Evolutionary conservation across 2,888 invertebrate genomes (phyloP).

Genomic region (Pterobdella sp.): DNA sequence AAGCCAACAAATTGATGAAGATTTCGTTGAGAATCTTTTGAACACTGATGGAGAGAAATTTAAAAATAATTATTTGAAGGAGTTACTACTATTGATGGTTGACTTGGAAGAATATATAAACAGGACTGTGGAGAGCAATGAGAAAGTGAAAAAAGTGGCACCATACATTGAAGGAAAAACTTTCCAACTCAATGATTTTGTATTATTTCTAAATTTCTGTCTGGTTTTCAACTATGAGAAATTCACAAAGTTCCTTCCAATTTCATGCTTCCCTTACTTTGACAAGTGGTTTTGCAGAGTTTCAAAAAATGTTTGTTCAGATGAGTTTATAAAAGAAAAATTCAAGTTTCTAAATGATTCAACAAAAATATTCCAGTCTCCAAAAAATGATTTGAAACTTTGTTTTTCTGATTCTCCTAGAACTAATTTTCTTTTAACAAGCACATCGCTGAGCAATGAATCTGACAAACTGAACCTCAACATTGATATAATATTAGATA

Average conservation of each 20-base stretch:
- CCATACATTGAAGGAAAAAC: conserved; percentile 15
- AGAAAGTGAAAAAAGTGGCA: not conserved
- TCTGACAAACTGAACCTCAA: too few relatives aligned
- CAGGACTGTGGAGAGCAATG: not conserved
- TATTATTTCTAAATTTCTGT: conserved; percentile 5
- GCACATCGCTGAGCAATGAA: too few relatives aligned
- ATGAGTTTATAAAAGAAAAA: not conserved
- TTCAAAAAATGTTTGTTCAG: not conserved
- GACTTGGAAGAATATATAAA: conserved; percentile 28
- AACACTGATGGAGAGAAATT: not conserved
- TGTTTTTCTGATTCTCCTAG: too few relatives aligned
- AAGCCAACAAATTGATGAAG: conserved; percentile 71
- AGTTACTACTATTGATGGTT: not conserved
- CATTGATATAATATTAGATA: too few relatives aligned
- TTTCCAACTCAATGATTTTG: conserved; percentile 19
- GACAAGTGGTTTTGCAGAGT: conserved; percentile 17
- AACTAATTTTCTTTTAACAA: too few relatives aligned
- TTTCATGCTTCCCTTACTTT: conserved; percentile 33
- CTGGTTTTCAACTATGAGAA: not conserved
- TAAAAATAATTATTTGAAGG: too few relatives aligned
- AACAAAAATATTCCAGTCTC: too few relatives aligned
- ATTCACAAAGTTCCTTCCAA: not conserved
- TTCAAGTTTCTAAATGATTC: too few relatives aligned
- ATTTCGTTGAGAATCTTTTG: conserved; percentile 39
- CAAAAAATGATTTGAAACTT: too few relatives aligned